Evolutionary conservation across 1,140 invertebrate species (phyloP).

Genomic region (Drosophila subpulchrella): DNA sequence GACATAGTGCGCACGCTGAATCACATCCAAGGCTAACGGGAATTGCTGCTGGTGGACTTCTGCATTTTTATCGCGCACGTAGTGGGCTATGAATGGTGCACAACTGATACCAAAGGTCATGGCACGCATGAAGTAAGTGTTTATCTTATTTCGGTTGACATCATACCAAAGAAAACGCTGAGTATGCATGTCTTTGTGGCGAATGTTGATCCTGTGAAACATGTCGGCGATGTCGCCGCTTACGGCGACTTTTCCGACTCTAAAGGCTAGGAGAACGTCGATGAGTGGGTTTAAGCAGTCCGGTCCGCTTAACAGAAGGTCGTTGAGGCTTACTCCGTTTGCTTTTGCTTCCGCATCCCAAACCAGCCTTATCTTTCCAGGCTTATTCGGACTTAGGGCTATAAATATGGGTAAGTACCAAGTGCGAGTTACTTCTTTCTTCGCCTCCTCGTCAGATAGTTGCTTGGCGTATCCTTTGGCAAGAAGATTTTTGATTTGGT

Average conservation of each 20-base stretch:
- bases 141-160: too few species aligned
- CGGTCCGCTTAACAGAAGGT: not conserved
- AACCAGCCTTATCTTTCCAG: not conserved
- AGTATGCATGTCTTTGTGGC: too few species aligned
- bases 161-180: too few species aligned
- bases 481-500: constrained; percentile 5
- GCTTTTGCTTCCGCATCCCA: constrained; percentile 11
- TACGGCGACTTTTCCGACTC: not conserved
- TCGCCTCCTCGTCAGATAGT: constrained; percentile 7
- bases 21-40: too few species aligned
- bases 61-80: too few species aligned
- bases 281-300: not conserved
- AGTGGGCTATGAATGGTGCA: too few species aligned
- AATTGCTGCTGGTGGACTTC: too few species aligned
- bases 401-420: constrained; percentile 3
- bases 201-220: too few species aligned
- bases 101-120: too few species aligned
- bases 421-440: not conserved
- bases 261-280: not conserved
- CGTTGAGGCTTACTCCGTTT: not conserved
- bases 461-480: constrained; percentile 2
- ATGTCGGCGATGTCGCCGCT: too few species aligned
- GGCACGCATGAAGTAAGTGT: too few species aligned
- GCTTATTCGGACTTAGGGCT: constrained; percentile 2
- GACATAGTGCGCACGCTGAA: too few species aligned